Conservation (phyloP, 2,797 vertebrate genomes). For the Anomalospiza imberbis region DNA sequence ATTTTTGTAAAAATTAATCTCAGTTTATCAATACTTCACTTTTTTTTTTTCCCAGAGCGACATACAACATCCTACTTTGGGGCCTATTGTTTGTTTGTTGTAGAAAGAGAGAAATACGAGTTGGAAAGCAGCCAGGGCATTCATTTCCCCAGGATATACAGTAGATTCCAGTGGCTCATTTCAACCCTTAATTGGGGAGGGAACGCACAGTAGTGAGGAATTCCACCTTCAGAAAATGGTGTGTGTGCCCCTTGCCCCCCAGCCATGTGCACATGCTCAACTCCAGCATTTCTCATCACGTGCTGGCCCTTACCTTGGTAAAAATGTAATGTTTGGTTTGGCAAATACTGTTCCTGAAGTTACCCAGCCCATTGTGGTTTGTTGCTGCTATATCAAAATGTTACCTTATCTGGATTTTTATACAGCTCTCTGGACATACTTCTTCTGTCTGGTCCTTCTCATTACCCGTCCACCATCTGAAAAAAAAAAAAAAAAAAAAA, state of each 20-base stretch:
- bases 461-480: background rate
- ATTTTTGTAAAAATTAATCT: conserved; percentile 66
- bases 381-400: background rate
- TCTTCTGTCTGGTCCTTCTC: background rate
- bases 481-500: background rate
- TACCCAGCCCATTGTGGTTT: background rate
- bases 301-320: background rate
- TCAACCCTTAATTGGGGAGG: conserved; percentile 43
- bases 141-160: conserved; percentile 61
- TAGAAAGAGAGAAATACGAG: conserved; percentile 42
- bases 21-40: conserved; percentile 64
- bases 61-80: conserved; percentile 49
- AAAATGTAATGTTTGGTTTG: background rate
- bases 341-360: background rate
- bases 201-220: conserved; percentile 12
- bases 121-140: conserved; percentile 47
- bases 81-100: conserved; percentile 48
- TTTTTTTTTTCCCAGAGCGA: background rate
- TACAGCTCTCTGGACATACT: background rate
- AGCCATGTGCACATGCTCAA: background rate
- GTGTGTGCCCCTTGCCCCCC: background rate
- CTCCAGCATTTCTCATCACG: background rate
- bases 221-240: conserved; percentile 14
- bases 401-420: background rate
- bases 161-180: conserved; percentile 51